Evolutionary conservation across 2,797 vertebrate species (phyloP).

Genomic region (Cirrhinus mrigala): DNA sequence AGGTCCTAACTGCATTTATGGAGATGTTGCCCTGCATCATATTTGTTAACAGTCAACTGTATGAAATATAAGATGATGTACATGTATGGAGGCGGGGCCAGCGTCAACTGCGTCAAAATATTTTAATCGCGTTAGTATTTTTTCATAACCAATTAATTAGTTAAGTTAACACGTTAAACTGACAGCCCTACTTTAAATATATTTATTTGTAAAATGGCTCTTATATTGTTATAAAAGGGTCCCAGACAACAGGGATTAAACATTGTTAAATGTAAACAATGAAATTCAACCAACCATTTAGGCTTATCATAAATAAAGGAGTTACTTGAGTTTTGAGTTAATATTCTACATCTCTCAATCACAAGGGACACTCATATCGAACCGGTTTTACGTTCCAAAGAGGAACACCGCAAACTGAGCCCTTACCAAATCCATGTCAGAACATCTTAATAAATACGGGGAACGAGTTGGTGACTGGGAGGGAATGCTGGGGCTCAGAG

Average conservation of each 20-base stretch:
- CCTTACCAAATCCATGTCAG: conserved; percentile 27
- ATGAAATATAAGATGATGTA: no score
- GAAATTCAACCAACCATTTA: background rate
- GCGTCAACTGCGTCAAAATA: no score
- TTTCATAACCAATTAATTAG: no score
- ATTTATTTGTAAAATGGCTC: conserved; percentile 8
- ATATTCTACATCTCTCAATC: background rate
- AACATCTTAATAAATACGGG: conserved; percentile 50
- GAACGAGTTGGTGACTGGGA: conserved; percentile 33
- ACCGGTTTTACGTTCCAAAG: conserved; percentile 15
- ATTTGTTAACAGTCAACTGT: no score
- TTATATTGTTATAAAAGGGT: background rate
- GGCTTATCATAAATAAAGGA: background rate
- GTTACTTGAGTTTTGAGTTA: background rate
- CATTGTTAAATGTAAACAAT: background rate
- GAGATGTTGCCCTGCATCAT: no score
- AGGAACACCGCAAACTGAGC: background rate
- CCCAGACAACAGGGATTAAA: background rate
- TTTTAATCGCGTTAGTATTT: no score
- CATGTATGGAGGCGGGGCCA: no score
- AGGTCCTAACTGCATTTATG: no score
- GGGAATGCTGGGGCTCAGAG: conserved; percentile 26
- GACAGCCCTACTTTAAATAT: background rate
- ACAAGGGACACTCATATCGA: conserved; percentile 7
- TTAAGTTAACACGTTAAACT: no score